Evolutionary conservation across 2,888 invertebrate genomes (phyloP), one percentile per base, ranked within the genome.

Genomic region (Eustalomyia histrio): DNA sequence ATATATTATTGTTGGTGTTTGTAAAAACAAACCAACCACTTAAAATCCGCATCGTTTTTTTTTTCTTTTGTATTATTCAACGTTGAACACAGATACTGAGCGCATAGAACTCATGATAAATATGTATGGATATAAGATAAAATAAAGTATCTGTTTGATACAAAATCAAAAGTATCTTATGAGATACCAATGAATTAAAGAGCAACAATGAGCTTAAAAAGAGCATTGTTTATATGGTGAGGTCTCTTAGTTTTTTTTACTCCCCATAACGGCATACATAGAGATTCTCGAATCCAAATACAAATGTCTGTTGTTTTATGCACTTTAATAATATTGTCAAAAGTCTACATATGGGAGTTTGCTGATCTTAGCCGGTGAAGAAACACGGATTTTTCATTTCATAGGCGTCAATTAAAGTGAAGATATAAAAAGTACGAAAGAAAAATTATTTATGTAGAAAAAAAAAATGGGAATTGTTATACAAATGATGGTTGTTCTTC

Each of bases 331-430:
- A 61, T 18, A 53, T 58, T 81, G 71, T 71, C 50, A 69, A 63
- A 76, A 43, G 67, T 57, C 79, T 68, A 53, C 72, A 73, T 39
- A 73, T 76, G 81, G 68, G 79, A 82, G 82, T 79, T 79, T 82
- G 71, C 61, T 76, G 79, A 82, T 82, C 79, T 75, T 76, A 68
- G 79, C 82, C 82, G 82, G 79, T 68, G 82, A 68, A 73, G 79
- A 64, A 75, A 76, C 81, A 74, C 65, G 6, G 39, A 52, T 55
- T 65, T 67, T 29, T 67, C 14, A 53, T 64, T 35, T n/a, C n/a
- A 12, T 24, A 21, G 14, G n/a, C 8, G 14, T 57, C 16, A 24
- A 14, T 29, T 57, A 18, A 47, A 53, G 21, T 55, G 43, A 43
- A 53, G 29, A 60, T n/a, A 35, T 7, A 2, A 33, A 53, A 61